Evolutionary conservation across 2,888 invertebrate genomes (phyloP).

Genomic region (Tuta absoluta): DNA sequence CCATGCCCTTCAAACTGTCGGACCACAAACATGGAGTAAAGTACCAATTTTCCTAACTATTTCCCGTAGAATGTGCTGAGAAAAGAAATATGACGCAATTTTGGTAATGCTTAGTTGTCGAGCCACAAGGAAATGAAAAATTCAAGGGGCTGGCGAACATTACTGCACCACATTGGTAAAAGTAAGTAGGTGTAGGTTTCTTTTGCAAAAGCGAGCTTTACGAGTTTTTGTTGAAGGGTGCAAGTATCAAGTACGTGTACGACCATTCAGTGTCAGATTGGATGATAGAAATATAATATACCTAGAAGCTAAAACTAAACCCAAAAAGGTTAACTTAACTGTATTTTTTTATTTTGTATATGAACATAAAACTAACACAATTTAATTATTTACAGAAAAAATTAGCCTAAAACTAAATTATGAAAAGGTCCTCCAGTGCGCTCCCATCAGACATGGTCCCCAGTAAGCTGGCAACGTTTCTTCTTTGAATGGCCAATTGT

Average conservation of each 20-base stretch:
- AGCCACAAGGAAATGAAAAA: constrained; percentile 80
- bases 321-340: too few species aligned
- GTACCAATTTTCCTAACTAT: constrained; percentile 70
- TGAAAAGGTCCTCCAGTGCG: too few species aligned
- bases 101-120: constrained; percentile 80
- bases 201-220: constrained; percentile 58
- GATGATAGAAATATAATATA: too few species aligned
- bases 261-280: too few species aligned
- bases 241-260: constrained; percentile 47
- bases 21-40: constrained; percentile 53
- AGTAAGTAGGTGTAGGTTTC: constrained; percentile 62
- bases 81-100: constrained; percentile 81
- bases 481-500: too few species aligned
- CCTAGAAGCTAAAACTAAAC: too few species aligned
- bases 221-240: constrained; percentile 60
- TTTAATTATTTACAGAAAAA: too few species aligned
- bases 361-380: too few species aligned
- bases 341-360: too few species aligned
- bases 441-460: too few species aligned
- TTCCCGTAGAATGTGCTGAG: constrained; percentile 66
- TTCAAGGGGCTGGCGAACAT: constrained; percentile 77
- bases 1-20: constrained; percentile 38
- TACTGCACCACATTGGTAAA: constrained; percentile 72
- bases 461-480: too few species aligned
- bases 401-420: too few species aligned